Percentiles rank a stretch among this genome's conserved stretches.
These are phyloP conservation scores for Aurelia coerulea DNA, from an alignment of 30 jellyfish, hydroid and myxozoan genomes.

Conservation along the genomic window DNA sequence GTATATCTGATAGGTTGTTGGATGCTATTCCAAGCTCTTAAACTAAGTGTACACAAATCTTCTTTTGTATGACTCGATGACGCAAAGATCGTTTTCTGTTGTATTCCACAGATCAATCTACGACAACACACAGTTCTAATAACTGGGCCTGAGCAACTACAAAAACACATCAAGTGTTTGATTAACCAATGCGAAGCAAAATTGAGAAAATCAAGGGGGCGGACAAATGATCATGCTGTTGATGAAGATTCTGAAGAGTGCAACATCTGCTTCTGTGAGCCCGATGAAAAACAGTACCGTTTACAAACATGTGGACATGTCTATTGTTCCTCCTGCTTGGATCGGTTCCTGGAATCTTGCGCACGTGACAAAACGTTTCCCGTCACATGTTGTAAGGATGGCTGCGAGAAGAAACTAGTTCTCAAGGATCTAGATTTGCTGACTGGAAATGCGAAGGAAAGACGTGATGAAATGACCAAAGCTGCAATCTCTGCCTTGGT, in stretches of 20 bases:
- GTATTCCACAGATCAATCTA: too few relatives aligned
- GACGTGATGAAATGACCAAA: not conserved
- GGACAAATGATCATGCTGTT: not conserved
- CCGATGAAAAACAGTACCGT: not conserved
- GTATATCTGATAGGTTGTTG: too few relatives aligned
- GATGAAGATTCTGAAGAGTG: conserved; percentile 1
- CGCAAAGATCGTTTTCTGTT: too few relatives aligned
- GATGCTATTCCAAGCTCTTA: too few relatives aligned
- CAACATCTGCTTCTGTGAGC: conserved; percentile 28
- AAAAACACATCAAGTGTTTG: not conserved
- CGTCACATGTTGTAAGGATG: conserved; percentile 22
- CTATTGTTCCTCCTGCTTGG: conserved; percentile 27
- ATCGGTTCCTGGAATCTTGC: conserved; percentile 23
- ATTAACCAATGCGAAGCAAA: not conserved
- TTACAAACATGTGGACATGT: conserved; percentile 53
- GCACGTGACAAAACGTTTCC: conserved; percentile 15
- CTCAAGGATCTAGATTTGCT: conserved; percentile 8
- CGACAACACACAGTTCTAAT: too few relatives aligned
- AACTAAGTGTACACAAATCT: too few relatives aligned
- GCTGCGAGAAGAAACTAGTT: conserved; percentile 21
- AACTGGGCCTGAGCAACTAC: too few relatives aligned
- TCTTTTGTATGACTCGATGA: too few relatives aligned
- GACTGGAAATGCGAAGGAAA: conserved; percentile 1
- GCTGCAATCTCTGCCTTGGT: conserved; percentile 33
- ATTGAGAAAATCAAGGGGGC: not conserved